Base-by-base conservation (phyloP, 1,140 invertebrate species). In the Conus ventricosus region DNA sequence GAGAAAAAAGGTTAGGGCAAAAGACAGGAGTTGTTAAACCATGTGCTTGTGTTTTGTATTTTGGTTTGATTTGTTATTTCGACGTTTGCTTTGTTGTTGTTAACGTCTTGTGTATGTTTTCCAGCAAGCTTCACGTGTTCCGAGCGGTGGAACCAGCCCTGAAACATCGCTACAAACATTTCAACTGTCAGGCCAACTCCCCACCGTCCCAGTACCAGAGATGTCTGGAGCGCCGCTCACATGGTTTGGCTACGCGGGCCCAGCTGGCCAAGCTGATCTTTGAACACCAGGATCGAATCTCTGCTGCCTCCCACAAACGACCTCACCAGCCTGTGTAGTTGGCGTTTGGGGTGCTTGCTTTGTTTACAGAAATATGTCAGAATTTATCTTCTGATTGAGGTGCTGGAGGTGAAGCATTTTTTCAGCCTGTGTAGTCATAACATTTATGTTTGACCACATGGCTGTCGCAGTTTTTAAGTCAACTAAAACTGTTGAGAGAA, bases 121-220 rank as follows among this genome's bases (percentile, higher is more conserved):
- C 57, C 85, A 88, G 89, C 63, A 95, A 96, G 85, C 83, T 97
- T 4, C 97, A 97, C 93, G 93, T 96, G n/a, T 96, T 98, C 91
- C 95, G 97, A 84, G 97, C 97, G 23, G 96, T 97, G 17, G 97
- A 98, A 92, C 97, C 97, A 83, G 96, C 96, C 25, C 94, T 97
- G 54, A 96, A 96, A 92, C 94, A 97, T 39, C 95, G 94, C 89
- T 97, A 96, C 92, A 95, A 95, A 89, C 94, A 96, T 81, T 90
- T 96, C 51, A 92, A 94, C 25, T 95, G 95, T 91, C 87, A 89
- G 84, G 76, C 91, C 3, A 87, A 80, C 53, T 87, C 90, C 6
- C 91, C 89, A n/a, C 85, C 85, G 15, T 85, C 91, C 8, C 90
- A 92, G 20, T 92, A 94, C 78, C 90, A 93, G 15, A 89, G 91